Conservation (phyloP, 2,113 vertebrate species). For the Orthonyx spaldingii region DNA sequence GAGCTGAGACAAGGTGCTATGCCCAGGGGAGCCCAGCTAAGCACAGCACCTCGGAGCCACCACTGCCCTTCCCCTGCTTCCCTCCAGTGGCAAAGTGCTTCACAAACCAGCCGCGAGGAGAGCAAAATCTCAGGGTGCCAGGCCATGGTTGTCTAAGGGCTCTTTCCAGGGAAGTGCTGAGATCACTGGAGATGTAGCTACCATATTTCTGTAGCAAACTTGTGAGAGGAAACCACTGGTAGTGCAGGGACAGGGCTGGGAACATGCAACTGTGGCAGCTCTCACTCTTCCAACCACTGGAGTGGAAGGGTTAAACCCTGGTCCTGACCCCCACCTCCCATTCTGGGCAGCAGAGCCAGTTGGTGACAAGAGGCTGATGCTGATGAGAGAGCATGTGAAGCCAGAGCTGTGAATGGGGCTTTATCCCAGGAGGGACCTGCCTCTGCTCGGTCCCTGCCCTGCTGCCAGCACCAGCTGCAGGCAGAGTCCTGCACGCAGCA, state of each 20-base stretch:
- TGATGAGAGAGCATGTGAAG: conserved; percentile 69
- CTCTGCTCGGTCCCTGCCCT: conserved; percentile 6
- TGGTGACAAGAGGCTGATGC: conserved; percentile 73
- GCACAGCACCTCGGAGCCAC: neutral
- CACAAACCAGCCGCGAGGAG: neutral
- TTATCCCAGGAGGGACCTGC: conserved; percentile 48
- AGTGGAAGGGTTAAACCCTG: conserved; percentile 8
- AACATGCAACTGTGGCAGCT: neutral
- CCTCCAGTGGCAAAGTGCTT: neutral
- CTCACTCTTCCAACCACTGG: neutral
- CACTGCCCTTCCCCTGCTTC: neutral
- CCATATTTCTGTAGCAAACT: neutral
- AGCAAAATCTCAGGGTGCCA: neutral
- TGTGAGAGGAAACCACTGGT: neutral
- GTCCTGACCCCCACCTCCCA: neutral
- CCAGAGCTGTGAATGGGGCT: conserved; percentile 54
- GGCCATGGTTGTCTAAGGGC: neutral
- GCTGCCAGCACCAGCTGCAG: conserved; percentile 57
- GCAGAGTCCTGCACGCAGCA: neutral
- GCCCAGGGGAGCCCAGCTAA: neutral
- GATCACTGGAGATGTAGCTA: neutral
- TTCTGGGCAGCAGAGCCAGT: conserved; percentile 62
- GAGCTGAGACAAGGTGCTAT: neutral
- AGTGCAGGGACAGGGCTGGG: neutral
- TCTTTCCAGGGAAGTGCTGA: neutral